phyloP scores from a whole-genome alignment of 2,888 invertebrate genomes.

The Mamestra brassicae region DNA sequence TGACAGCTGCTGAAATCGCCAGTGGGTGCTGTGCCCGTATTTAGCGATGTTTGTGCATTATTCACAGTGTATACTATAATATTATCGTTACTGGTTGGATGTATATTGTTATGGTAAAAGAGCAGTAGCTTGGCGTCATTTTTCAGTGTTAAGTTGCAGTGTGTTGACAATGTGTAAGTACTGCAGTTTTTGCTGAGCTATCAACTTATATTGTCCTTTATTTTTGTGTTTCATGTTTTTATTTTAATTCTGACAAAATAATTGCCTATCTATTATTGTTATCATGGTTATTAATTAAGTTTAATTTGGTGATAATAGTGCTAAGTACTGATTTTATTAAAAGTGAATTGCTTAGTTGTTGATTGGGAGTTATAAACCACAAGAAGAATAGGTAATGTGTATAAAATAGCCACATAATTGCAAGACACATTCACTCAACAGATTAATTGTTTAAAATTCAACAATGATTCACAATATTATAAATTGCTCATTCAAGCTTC shows the following conservation, averaged over 20 bases:
- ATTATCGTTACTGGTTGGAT: slow-evolving; percentile 64
- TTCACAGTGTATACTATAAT: slow-evolving; percentile 65
- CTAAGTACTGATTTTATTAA: slow-evolving; percentile 36
- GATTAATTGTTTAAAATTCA: not conserved
- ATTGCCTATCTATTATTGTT: slow-evolving; percentile 39
- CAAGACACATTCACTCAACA: slow-evolving; percentile 5
- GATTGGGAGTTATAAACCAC: slow-evolving; percentile 10
- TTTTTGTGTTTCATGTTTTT: slow-evolving; percentile 31
- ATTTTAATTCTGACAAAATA: not conserved
- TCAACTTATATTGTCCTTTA: slow-evolving; percentile 48
- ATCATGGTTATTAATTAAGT: slow-evolving; percentile 51
- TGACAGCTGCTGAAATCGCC: slow-evolving; percentile 87
- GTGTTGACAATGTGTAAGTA: slow-evolving; percentile 64
- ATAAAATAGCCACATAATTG: slow-evolving; percentile 1
- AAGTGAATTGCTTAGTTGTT: slow-evolving; percentile 28
- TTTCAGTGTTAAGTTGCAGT: slow-evolving; percentile 62
- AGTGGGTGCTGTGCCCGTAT: slow-evolving; percentile 86
- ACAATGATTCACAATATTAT: slow-evolving; percentile 41
- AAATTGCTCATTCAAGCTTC: slow-evolving; percentile 12
- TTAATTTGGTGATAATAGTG: slow-evolving; percentile 52
- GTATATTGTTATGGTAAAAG: slow-evolving; percentile 62
- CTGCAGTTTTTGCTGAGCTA: slow-evolving; percentile 58
- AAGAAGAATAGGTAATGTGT: slow-evolving; percentile 30
- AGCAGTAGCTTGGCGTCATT: slow-evolving; percentile 65
- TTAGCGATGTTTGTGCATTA: slow-evolving; percentile 78